A percentile compares a stretch with the other conserved stretches of the same genome.
These are phyloP conservation scores for Acanthurus lineatus DNA, from an alignment of 2,797 vertebrate species.

Conservation along the genomic window DNA sequence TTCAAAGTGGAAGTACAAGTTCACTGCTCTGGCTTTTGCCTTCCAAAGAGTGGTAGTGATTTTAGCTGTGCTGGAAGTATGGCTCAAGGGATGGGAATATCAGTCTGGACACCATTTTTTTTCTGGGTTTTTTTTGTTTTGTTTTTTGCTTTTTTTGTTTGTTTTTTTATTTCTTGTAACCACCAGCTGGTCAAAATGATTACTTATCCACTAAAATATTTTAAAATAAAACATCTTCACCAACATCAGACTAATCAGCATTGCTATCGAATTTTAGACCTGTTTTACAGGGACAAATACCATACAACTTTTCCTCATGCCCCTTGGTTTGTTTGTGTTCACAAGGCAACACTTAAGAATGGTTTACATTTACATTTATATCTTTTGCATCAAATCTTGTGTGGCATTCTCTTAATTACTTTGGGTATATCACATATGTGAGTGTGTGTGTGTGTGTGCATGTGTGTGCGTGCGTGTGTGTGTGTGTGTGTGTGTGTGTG, in stretches of 20 bases:
- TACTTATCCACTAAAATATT: neutral
- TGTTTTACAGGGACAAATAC: too few species aligned
- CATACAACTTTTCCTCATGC: too few species aligned
- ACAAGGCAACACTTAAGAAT: neutral
- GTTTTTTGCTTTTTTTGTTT: too few species aligned
- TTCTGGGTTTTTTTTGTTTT: too few species aligned
- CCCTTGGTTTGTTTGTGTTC: too few species aligned
- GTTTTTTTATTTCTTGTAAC: too few species aligned
- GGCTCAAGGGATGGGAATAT: neutral
- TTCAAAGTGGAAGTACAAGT: slow-evolving; percentile 4
- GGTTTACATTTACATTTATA: neutral
- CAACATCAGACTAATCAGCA: too few species aligned
- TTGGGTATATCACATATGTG: neutral
- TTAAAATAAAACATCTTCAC: too few species aligned
- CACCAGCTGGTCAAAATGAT: neutral
- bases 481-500: neutral
- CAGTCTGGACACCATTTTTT: too few species aligned
- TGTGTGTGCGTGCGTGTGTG: slow-evolving; percentile 2
- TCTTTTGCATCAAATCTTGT: neutral
- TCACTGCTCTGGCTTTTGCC: neutral
- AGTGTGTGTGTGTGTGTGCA: neutral
- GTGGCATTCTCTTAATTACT: neutral
- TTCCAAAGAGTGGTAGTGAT: neutral
- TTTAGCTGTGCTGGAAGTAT: neutral
- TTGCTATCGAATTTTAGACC: too few species aligned